Evolutionary conservation across 1,140 invertebrate genomes (phyloP), one percentile per base, ranked within the genome.

Genomic region (Nasonia giraulti): DNA sequence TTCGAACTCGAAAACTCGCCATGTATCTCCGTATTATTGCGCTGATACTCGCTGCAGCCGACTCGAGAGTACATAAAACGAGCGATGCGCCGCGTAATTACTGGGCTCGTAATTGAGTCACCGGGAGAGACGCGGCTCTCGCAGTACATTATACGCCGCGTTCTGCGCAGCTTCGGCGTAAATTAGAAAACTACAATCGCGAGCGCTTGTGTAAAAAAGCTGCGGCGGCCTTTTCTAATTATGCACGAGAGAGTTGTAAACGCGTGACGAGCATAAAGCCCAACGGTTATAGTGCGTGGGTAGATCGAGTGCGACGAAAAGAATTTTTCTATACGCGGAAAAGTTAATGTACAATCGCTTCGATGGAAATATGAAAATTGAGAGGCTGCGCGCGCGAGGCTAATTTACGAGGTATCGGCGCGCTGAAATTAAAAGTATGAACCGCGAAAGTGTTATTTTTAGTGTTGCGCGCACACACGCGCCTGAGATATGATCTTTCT

Each of bases 41-140:
- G 10, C 40, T 44, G 6, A 7, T 44, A 44, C 7, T 8, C 40
- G 40, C 40, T 44, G 40, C 68, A 17, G 10, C 23, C 11, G 2
- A 0, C 4, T 0, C 1, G 68, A 6, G 23, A 33, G 68, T 71
- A 71, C 10, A 31, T 71, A 33, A 12, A 62, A 20, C 74, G n/a
- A n/a, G n/a, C n/a, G n/a, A n/a, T n/a, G n/a, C n/a, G n/a, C n/a
- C n/a, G 40, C 33, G 69, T 80, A 80, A 80, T 80, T 80, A 80
- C 83, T 31, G 31, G 17, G 69, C 44, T 74, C 44, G 23, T 85
- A 82, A 77, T 85, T 74, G 68, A 85, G 80, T 82, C 73, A 85
- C 40, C 27, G 27, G 1, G 27, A 27, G 74, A 40, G 75, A 55
- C 40, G 5, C 33, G 14, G 11, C 55, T 20, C 55, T 20, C 2